A percentile compares a stretch with the other conserved stretches of the same genome.
Conservation (phyloP, 2,888 invertebrate species). For the Agonopterix subpropinquella region DNA sequence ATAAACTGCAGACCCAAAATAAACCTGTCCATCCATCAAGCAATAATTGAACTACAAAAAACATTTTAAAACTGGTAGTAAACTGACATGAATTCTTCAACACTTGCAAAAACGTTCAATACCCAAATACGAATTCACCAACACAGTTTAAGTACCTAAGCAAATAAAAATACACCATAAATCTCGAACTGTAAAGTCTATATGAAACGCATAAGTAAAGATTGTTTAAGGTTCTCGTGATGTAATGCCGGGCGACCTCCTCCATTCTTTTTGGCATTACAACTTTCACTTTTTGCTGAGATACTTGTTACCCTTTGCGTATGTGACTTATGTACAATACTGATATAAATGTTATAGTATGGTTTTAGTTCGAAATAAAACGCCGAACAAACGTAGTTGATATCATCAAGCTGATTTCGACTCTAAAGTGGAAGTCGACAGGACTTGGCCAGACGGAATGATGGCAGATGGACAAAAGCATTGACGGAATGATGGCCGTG, state of each 20-base stretch:
- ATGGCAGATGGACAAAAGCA: too few relatives aligned
- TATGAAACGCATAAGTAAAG: conserved; percentile 6
- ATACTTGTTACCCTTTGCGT: conserved; percentile 1
- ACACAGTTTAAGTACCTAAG: too few relatives aligned
- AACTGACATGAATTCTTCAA: conserved; percentile 11
- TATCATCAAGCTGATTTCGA: too few relatives aligned
- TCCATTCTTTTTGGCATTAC: conserved; percentile 39
- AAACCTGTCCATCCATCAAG: not conserved
- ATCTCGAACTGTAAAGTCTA: conserved; percentile 9
- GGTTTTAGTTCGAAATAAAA: too few relatives aligned
- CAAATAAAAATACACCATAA: conserved; percentile 10
- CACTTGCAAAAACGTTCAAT: conserved; percentile 14
- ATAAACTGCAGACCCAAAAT: too few relatives aligned
- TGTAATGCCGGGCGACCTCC: conserved; percentile 38
- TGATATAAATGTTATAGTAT: too few relatives aligned
- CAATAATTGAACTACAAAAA: not conserved
- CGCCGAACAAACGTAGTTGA: too few relatives aligned
- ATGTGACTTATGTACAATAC: not conserved
- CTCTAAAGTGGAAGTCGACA: too few relatives aligned
- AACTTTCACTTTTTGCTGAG: conserved; percentile 50
- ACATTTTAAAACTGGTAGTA: conserved; percentile 7
- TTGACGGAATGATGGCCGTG: too few relatives aligned
- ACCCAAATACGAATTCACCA: not conserved
- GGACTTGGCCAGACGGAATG: too few relatives aligned
- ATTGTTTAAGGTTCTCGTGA: conserved; percentile 17